Evolutionary conservation across 2,113 vertebrate species (phyloP), one percentile per base, ranked within the genome.

Genomic region (Podarcis cretensis): DNA sequence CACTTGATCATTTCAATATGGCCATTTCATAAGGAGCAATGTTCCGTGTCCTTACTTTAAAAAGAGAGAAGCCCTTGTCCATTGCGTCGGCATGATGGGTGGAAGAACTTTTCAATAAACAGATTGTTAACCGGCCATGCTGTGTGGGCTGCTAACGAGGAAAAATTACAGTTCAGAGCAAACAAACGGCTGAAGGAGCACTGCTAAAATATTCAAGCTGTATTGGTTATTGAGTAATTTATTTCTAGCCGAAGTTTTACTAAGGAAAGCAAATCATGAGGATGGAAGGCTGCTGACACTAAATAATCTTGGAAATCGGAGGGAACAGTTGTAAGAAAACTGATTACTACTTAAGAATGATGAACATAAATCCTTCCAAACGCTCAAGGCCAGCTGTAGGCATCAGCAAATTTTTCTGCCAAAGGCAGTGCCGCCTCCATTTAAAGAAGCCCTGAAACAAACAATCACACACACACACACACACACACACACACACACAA

Each of bases 211-310:
- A 94, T 93, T 93, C 93, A 94, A 90, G 91, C 75, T 92, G 87
- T 91, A 95, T 94, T 95, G 95, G 92, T 92, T 96, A 93, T 83
- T 91, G 90, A 90, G 94, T 94, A 94, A 95, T 95, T 96, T 96
- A 95, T 96, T 95, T 95, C 93, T 89, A 77, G 77, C 71, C 66
- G 81, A 94, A 94, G 86, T 91, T 94, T 93, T 86, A 94, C 92
- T 91, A 90, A 90, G 91, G 92, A 94, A 96, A 96, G 94, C 94
- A 95, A 96, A 95, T 96, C 89, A 94, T 92, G 88, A 92, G 91
- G 92, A 94, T 92, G 89, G 90, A 95, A 88, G 88, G 73, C 75
- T 92, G 95, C 91, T 95, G 94, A 96, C 94, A 94, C 71, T 92
- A 95, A 94, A 91, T 92, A 95, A 95, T 95, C 89, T 87, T 85